Evolutionary conservation across 2,888 invertebrate species (phyloP), one percentile per base, ranked within the genome.

Genomic region (Conchocele bisecta): DNA sequence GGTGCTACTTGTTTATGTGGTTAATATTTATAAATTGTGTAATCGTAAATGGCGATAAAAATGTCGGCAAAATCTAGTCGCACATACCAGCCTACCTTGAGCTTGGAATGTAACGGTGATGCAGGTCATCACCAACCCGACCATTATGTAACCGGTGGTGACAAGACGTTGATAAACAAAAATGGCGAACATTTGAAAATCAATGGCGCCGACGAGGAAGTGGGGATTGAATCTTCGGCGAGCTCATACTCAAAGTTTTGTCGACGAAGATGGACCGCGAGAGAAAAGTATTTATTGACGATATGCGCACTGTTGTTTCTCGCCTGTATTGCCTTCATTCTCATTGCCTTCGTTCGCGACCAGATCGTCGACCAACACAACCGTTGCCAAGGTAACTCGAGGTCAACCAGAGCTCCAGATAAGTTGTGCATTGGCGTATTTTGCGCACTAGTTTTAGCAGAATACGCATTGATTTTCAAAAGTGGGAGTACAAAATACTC

Each of bases 271-370:
- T 81, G 81, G 81, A 81, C 77, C 6, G 68, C 58, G n/a, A 61
- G 82, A 13, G 85, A 86, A 63, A 79, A 83, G 48, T 86, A 83
- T 57, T 56, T 86, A 41, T 58, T 77, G 24, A 44, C 71, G 11
- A 58, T 84, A 17, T 83, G 83, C 72, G 48, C 66, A n/a, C 50
- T 85, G 33, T 64, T 86, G 35, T 79, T 86, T 44, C 44, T 82
- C 44, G 81, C 85, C 3, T 83, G 84, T 61, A 53, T 85, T 50
- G 82, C 78, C 29, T 86, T 87, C 51, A 60, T 86, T 41, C 58
- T 80, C 26, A 71, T 87, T 39, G 86, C 85, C 60, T 86, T 86
- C 48, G 72, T 79, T 9, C 64, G 71, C 39, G 75, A 81, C 48
- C 48, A 57, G 39, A 48, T 50, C 37, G 20, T 57, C n/a, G 24